Evolutionary conservation across 1,140 invertebrate species (phyloP).

Genomic region (Planococcus citri): DNA sequence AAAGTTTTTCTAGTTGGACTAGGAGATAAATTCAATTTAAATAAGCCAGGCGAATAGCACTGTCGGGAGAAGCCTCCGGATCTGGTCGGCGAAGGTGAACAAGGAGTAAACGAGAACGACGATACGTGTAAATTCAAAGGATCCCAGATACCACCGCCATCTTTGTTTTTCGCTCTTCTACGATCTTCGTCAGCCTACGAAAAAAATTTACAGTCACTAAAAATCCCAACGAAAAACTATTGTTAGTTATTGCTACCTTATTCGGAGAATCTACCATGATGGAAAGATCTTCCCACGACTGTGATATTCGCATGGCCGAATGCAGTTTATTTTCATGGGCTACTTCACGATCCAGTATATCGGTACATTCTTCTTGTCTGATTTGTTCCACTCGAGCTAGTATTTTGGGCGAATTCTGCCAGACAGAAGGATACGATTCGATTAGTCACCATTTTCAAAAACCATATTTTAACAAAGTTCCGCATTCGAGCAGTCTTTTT

Average conservation of each 20-base stretch:
- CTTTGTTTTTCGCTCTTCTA: neutral
- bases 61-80: constrained; percentile 29
- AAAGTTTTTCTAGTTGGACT: constrained; percentile 69
- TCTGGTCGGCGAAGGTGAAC: constrained; percentile 53
- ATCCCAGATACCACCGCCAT: constrained; percentile 33
- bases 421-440: constrained; percentile 33
- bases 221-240: constrained; percentile 20
- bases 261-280: constrained; percentile 46
- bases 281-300: constrained; percentile 76
- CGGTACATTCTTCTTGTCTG: constrained; percentile 73
- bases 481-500: too few species aligned
- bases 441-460: constrained; percentile 13
- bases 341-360: constrained; percentile 65
- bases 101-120: constrained; percentile 29
- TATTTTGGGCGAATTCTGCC: constrained; percentile 46
- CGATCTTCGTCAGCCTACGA: neutral
- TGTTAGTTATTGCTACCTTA: constrained; percentile 22
- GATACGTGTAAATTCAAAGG: constrained; percentile 36
- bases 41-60: constrained; percentile 26
- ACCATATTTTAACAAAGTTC: too few species aligned
- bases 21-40: constrained; percentile 52
- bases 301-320: constrained; percentile 76
- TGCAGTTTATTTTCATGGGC: constrained; percentile 81
- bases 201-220: constrained; percentile 30
- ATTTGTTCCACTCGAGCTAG: constrained; percentile 73